Base-by-base conservation (phyloP, 2,888 invertebrate genomes). In the Diabrotica balteata region DNA sequence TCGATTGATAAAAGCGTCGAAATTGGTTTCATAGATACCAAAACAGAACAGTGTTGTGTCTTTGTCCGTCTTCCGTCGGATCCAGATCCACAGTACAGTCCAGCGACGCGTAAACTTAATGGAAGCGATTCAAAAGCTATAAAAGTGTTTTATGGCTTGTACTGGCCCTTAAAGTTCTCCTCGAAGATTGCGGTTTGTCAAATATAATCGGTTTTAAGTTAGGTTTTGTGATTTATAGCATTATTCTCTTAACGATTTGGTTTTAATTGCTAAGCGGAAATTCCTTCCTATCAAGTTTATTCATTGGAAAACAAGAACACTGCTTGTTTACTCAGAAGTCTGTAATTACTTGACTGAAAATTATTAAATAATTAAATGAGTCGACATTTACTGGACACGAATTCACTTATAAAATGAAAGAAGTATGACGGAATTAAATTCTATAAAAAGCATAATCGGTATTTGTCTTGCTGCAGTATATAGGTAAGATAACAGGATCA, bases 141-240 rank as follows among this genome's bases (percentile, higher is more conserved):
- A 75, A 74, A 75, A 71, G 22, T 59, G 52, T 72, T 77, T 77
- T 74, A 77, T 68, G 63, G 63, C 68, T 67, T 63, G 66, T 75
- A 69, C 61, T 70, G 72, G 67, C 69, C 62, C 66, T 63, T 63
- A 64, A 64, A 57, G 50, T 22, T 58, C 45, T 52, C 42, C 59
- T 64, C 58, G 45, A 46, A 52, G 47, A 43, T 49, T 62, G 49
- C 64, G 47, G 55, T 63, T 63, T 64, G 58, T 64, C 58, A 64
- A 44, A 58, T 52, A 58, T 58, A 64, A 64, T 64, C 44, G 52
- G 44, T 45, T 64, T 64, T 52, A 51, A 59, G 46, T 22, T 51
- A 32, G 22, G 7, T 57, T 58, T 58, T 45, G 10, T 63, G 63
- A 57, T 17, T 63, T 63, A 57, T 63, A 50, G 45, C 45, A 45